phyloP scores from a whole-genome alignment of 1,140 invertebrate genomes.

The Pentalonia nigronervosa region DNA sequence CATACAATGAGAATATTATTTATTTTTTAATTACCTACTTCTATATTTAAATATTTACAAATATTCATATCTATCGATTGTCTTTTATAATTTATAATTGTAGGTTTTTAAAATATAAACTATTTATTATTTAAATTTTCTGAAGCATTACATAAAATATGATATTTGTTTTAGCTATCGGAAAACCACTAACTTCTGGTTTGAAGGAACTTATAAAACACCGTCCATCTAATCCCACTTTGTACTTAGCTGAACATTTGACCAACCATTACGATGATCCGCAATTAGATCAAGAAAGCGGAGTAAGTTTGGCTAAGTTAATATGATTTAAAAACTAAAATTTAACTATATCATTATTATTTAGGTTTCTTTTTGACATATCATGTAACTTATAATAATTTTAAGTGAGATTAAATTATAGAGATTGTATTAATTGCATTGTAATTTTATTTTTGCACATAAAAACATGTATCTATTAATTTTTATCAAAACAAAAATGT shows the following conservation, averaged over 20 bases:
- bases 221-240: slow-evolving; percentile 81
- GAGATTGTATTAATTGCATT: neutral
- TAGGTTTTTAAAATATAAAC: no score
- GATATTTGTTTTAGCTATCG: slow-evolving; percentile 71
- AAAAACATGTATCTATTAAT: neutral
- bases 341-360: neutral
- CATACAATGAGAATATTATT: no score
- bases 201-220: slow-evolving; percentile 83
- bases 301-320: slow-evolving; percentile 34
- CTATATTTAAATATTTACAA: no score
- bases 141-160: neutral
- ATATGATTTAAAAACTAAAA: neutral
- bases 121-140: neutral
- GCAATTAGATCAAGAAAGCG: slow-evolving; percentile 38
- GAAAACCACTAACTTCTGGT: slow-evolving; percentile 85
- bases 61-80: no score
- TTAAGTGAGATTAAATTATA: neutral
- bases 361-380: neutral
- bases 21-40: no score
- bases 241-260: slow-evolving; percentile 81
- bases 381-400: neutral
- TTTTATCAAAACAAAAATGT: neutral
- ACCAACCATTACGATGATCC: slow-evolving; percentile 69
- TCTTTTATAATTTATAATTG: no score
- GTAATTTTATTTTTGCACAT: slow-evolving; percentile 7